A percentile compares a stretch with the other conserved stretches of the same genome.
Conservation (phyloP, 2,113 vertebrate species). For the Piprites chloris region DNA sequence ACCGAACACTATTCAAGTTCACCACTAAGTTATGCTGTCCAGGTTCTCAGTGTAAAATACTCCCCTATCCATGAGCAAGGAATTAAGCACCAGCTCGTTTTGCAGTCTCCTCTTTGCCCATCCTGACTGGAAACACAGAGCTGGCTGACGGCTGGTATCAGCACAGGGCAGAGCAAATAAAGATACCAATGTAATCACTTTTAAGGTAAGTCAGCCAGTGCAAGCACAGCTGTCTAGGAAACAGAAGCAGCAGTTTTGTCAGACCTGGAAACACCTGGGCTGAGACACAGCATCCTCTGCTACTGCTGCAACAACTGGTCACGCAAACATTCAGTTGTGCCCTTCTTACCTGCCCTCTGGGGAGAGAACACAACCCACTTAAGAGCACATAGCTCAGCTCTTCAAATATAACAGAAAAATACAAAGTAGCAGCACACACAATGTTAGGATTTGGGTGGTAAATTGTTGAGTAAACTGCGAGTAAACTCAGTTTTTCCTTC, state of each 20-base stretch:
- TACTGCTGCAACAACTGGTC: neutral
- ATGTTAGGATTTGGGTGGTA: neutral
- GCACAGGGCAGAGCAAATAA: neutral
- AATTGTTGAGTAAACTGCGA: accelerated
- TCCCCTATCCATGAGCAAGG: neutral
- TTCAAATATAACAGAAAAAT: neutral
- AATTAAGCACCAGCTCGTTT: neutral
- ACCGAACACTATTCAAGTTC: accelerated
- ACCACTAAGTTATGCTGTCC: accelerated
- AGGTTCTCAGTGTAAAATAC: neutral
- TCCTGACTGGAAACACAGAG: neutral
- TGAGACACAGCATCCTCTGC: neutral
- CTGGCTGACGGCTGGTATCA: neutral
- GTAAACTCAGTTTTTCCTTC: neutral
- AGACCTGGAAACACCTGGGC: neutral
- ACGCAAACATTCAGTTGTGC: neutral
- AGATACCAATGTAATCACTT: neutral
- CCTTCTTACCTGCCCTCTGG: neutral
- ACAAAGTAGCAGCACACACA: neutral
- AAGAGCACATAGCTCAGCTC: neutral
- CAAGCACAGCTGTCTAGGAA: neutral
- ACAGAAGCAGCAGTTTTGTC: neutral
- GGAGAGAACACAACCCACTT: neutral
- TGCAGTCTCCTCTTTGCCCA: neutral
- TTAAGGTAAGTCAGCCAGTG: neutral